Evolutionary conservation across 2,888 invertebrate genomes (phyloP).

Genomic region (Rhodophaea formosa): DNA sequence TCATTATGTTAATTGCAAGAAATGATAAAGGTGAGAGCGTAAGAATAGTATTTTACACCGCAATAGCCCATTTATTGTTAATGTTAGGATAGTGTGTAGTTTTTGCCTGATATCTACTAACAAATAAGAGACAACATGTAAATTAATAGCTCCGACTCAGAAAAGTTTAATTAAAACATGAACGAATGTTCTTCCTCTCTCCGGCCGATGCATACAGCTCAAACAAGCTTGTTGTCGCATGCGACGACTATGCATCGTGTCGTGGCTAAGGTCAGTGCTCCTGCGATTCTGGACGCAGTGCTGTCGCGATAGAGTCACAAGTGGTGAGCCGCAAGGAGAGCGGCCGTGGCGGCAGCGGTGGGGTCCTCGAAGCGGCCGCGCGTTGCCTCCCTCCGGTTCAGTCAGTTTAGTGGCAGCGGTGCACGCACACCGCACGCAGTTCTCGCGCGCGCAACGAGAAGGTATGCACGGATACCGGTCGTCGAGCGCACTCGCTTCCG

Average conservation of each 20-base stretch:
- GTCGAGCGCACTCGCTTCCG: conserved; percentile 66
- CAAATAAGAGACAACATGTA: conserved; percentile 12
- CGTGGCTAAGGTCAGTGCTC: conserved; percentile 72
- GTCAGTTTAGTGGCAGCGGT: conserved; percentile 76
- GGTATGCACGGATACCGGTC: conserved; percentile 61
- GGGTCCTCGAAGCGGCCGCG: conserved; percentile 65
- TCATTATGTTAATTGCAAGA: conserved; percentile 38
- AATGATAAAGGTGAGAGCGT: conserved; percentile 60
- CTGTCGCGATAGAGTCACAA: conserved; percentile 68
- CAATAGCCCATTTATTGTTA: no score
- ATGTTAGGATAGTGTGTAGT: not conserved
- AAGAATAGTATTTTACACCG: no score
- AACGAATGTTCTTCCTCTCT: conserved; percentile 45
- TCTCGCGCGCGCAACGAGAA: conserved; percentile 79
- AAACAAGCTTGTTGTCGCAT: conserved; percentile 42
- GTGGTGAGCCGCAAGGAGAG: conserved; percentile 68
- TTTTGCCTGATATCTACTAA: conserved; percentile 22
- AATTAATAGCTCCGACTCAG: not conserved
- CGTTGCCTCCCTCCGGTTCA: conserved; percentile 53
- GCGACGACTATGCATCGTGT: conserved; percentile 43
- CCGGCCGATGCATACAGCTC: conserved; percentile 51
- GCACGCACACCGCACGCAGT: conserved; percentile 82
- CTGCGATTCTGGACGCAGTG: conserved; percentile 72
- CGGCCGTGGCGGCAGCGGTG: conserved; percentile 61
- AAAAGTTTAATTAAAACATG: conserved; percentile 27